Conservation (phyloP, 2,113 vertebrate genomes). For the Macrotus californicus region DNA sequence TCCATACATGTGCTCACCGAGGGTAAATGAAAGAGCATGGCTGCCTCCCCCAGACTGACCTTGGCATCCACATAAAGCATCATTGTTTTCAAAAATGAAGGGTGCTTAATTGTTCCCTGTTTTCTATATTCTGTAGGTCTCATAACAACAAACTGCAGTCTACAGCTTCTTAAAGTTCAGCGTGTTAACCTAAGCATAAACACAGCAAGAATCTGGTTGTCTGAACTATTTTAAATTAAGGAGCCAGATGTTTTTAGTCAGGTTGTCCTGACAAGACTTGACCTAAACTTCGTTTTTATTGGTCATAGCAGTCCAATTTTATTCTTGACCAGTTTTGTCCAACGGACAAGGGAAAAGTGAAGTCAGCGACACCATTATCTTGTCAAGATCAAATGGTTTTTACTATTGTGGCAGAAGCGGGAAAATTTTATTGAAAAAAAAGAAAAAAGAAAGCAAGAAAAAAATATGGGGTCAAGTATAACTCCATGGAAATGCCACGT, state of each 20-base stretch:
- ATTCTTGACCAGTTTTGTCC: constrained; percentile 87
- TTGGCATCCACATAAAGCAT: constrained; percentile 79
- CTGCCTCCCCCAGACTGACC: constrained; percentile 77
- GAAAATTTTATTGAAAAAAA: constrained; percentile 82
- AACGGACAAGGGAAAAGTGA: constrained; percentile 85
- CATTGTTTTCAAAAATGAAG: constrained; percentile 77
- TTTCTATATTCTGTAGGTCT: constrained; percentile 94
- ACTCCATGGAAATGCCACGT: constrained; percentile 87
- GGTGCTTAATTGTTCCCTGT: constrained; percentile 88
- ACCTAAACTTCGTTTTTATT: constrained; percentile 84
- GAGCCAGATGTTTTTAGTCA: constrained; percentile 84
- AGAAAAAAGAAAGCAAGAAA: constrained; percentile 77
- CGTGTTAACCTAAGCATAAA: constrained; percentile 84
- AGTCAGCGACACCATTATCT: constrained; percentile 84
- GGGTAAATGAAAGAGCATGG: constrained; percentile 74
- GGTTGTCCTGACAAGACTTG: constrained; percentile 83
- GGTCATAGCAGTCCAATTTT: constrained; percentile 82
- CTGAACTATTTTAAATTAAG: constrained; percentile 84
- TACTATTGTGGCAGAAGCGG: constrained; percentile 84
- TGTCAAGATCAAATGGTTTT: constrained; percentile 85
- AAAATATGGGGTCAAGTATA: constrained; percentile 82
- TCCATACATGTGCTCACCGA: constrained; percentile 41
- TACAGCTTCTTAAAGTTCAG: constrained; percentile 91
- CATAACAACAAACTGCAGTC: constrained; percentile 99
- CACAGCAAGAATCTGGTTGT: constrained; percentile 86